Base-by-base conservation (phyloP, 1,140 invertebrate genomes). In the Tribolium castaneum region DNA sequence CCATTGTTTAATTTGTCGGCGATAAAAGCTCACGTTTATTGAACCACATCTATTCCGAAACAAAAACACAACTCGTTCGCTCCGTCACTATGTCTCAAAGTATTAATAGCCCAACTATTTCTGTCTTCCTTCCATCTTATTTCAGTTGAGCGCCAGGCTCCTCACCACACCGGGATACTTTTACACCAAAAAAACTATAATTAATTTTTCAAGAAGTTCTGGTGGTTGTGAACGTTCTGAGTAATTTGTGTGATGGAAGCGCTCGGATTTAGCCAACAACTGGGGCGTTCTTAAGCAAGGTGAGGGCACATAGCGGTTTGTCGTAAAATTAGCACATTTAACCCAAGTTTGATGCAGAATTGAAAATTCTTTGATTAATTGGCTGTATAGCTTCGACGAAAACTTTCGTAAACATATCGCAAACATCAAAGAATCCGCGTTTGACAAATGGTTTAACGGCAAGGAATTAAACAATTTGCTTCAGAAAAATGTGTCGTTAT, bases 71-170 rank as follows among this genome's bases (percentile, higher is more conserved):
- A 59, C 16, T 25, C 6, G 39, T 30, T 59, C 3, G 25, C 30
- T 66, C 59, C 59, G 59, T 66, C 59, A 66, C 59, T 35, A 30
- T 66, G 25, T 66, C 59, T 13, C 22, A 34, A 22, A n/a, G 59
- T 66, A 66, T 66, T 66, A 35, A 66, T 66, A 66, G 59, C 59
- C 6, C 25, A 4, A 66, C 59, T 66, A 66, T 66, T 66, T 35
- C 59, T 66, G 59, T 66, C 59, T 35, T 66, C 59, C 59, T 66
- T 35, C 59, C 59, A 35, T 66, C 30, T 66, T 66, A 66, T 66
- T 66, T 66, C 59, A 66, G 59, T 66, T 35, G 59, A 66, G 59
- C 59, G 59, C 30, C 59, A 22, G 54, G 59, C 30, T 66, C 59
- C 59, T 66, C 30, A 66, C 59, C 59, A 66, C 59, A 12, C n/a